Base-by-base conservation (phyloP, 2,888 invertebrate genomes). In the Papilio gigon region DNA sequence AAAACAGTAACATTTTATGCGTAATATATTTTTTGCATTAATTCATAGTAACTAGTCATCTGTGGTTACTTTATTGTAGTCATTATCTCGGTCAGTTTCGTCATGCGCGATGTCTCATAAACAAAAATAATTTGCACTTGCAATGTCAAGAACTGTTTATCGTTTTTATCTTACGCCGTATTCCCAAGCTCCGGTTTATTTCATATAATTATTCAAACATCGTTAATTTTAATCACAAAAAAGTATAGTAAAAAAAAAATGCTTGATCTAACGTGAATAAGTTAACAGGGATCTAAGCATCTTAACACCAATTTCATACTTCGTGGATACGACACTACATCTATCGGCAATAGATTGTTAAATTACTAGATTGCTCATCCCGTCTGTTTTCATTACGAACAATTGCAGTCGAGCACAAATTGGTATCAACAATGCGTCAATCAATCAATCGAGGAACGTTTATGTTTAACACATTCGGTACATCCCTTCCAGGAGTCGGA, bases 401-500 rank as follows among this genome's bases (percentile, higher is more conserved):
- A 64, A 50, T 64, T 35, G 35, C 14, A 60, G n/a, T 25, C n/a
- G 17, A 17, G 17, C 40, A 40, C 25, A 40, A 60, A 40, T 40
- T n/a, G 22, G 8, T 25, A 60, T 37, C 37, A 37, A 60, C 58
- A 33, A 35, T 58, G 58, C 58, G 20, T 35, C 60, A 60, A 60
- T 40, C 37, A 59, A 35, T 37, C 11, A 40, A 60, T 60, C 22
- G 20, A 22, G 22, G 1, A 37, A 4, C 37, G 25, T 64, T 64
- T 27, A 42, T 8, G 9, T 37, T 44, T 14, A 30, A 56, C 12
- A 30, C 5, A 40, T 12, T 37, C 1, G 20, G 37, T 1, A 25
- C 14, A 56, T 27, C 11, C 14, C 75, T 89, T 88, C 4, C 88
- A 95, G 95, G 97, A 97, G 83, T 97, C 97, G 2, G 97, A 97